These are phyloP conservation scores for Pygoscelis antarcticus DNA, from an alignment of 2,113 vertebrate genomes.

Conservation along the genomic window DNA sequence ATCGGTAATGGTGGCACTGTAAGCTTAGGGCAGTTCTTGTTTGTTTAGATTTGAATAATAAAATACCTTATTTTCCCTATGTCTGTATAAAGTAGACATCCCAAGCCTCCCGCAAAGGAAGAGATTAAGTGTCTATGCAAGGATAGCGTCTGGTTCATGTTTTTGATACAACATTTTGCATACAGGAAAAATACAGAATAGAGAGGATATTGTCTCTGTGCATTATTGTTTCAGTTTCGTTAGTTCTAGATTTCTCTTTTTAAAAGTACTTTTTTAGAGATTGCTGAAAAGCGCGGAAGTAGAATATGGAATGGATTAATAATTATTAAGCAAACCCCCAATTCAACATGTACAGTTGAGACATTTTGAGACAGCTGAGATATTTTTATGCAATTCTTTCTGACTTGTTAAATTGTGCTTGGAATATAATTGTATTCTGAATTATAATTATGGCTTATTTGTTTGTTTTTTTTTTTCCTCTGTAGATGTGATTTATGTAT, in stretches of 20 bases:
- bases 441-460: not conserved
- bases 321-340: not conserved
- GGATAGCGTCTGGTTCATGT: not conserved
- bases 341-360: not conserved
- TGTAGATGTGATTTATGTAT: conserved; percentile 93
- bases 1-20: not conserved
- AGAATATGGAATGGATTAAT: not conserved
- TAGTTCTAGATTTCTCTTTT: not conserved
- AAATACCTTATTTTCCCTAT: not conserved
- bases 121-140: not conserved
- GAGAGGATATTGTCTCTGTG: not conserved
- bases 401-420: not conserved
- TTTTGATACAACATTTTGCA: not conserved
- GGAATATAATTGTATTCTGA: not conserved
- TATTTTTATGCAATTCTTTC: not conserved
- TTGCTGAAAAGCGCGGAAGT: not conserved
- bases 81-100: not conserved
- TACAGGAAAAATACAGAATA: not conserved
- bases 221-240: not conserved
- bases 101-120: not conserved
- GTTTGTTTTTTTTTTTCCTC: not conserved
- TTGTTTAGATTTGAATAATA: not conserved
- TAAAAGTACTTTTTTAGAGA: not conserved
- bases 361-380: not conserved
- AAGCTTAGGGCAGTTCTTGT: not conserved